A percentile compares a stretch with the other conserved stretches of the same genome.
These are phyloP conservation scores for Cladorhizidae sp. DNA, from an alignment of 37 sponge, comb jelly and placozoan genomes.

Conservation along the genomic window DNA sequence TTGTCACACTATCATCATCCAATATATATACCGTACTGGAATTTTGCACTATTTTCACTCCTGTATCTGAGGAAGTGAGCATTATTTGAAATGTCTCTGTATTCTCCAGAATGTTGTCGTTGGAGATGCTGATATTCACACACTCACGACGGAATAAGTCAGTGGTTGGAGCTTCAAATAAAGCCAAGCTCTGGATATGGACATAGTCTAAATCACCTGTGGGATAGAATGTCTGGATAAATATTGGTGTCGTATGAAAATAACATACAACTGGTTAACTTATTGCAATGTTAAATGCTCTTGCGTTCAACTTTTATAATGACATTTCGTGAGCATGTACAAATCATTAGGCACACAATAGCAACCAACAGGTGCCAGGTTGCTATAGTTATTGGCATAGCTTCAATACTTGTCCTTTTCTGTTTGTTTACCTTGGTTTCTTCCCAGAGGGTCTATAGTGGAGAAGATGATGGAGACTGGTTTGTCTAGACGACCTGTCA, in stretches of 20 bases:
- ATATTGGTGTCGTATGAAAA: too few relatives aligned
- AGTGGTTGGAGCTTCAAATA: background rate
- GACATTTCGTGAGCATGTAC: too few relatives aligned
- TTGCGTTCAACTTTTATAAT: too few relatives aligned
- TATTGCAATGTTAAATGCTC: too few relatives aligned
- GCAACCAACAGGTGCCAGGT: too few relatives aligned
- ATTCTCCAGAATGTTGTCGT: slow-evolving; percentile 27
- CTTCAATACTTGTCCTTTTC: too few relatives aligned
- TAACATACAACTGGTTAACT: too few relatives aligned
- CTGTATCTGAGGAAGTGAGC: background rate
- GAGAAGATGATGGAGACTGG: background rate
- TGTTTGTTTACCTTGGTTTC: background rate
- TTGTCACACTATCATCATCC: slow-evolving; percentile 42
- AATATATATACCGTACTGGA: slow-evolving; percentile 14
- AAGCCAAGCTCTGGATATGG: background rate
- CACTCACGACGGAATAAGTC: background rate
- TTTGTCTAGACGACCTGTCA: slow-evolving; percentile 6
- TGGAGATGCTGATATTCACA: background rate
- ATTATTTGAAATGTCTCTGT: slow-evolving; percentile 28
- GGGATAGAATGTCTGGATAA: background rate
- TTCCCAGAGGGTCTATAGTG: background rate
- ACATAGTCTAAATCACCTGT: slow-evolving; percentile 17
- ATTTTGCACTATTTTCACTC: background rate
- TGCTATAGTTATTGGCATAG: too few relatives aligned
- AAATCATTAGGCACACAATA: too few relatives aligned